Evolutionary conservation across 2,113 vertebrate genomes (phyloP).

Genomic region (Cynocephalus volans): DNA sequence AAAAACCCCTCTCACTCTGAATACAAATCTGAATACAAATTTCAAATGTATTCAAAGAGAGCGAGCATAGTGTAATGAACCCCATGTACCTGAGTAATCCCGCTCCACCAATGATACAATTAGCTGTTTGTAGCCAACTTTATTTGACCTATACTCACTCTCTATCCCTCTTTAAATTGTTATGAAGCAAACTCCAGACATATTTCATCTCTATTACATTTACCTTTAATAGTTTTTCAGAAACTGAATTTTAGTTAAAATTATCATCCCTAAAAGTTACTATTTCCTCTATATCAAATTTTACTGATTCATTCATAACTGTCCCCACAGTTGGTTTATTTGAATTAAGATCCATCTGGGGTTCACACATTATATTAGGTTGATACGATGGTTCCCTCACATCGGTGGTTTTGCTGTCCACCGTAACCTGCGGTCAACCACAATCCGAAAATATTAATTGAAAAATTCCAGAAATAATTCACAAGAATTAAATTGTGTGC

Average conservation of each 20-base stretch:
- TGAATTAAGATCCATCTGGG: background rate
- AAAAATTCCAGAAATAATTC: too few relatives aligned
- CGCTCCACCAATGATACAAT: background rate
- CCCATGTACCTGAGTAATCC: background rate
- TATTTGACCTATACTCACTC: background rate
- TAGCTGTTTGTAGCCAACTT: background rate
- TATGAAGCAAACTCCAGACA: slow-evolving; percentile 10
- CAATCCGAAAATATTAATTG: too few relatives aligned
- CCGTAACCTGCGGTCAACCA: too few relatives aligned
- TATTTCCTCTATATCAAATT: background rate
- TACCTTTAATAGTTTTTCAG: background rate
- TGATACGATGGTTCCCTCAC: background rate
- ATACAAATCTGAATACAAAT: background rate
- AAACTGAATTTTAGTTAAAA: slow-evolving; percentile 33
- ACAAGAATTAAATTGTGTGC: too few relatives aligned
- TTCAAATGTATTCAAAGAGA: slow-evolving; percentile 33
- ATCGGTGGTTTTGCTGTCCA: too few relatives aligned
- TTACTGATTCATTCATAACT: background rate
- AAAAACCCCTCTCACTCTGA: background rate
- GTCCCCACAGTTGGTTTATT: background rate
- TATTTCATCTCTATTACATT: background rate
- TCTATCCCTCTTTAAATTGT: background rate
- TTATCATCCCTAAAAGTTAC: background rate
- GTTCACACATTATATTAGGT: background rate
- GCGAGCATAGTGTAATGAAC: background rate